Percentiles rank a stretch among this genome's conserved stretches.
phyloP scores from a whole-genome alignment of 2,888 invertebrate genomes.

The Lordiphosa andalusiaca region DNA sequence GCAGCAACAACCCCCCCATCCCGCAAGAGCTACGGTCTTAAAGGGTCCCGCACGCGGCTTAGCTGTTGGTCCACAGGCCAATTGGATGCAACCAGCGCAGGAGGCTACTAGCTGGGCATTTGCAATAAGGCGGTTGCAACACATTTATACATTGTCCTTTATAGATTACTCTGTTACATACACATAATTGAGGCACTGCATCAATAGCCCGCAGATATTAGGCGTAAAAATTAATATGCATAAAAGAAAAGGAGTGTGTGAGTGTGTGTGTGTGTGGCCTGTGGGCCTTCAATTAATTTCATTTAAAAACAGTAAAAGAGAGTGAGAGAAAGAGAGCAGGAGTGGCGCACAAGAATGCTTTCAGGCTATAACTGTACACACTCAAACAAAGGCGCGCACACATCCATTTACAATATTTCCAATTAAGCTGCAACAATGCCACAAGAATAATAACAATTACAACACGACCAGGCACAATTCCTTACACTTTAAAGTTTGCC shows the following conservation, averaged over 20 bases:
- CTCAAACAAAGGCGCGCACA: constrained; percentile 28
- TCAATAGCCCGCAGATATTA: constrained; percentile 61
- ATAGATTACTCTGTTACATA: too few relatives aligned
- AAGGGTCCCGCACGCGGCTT: too few relatives aligned
- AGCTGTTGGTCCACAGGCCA: too few relatives aligned
- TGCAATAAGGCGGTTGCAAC: too few relatives aligned
- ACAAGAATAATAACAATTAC: constrained; percentile 71
- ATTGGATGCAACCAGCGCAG: too few relatives aligned
- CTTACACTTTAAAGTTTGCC: constrained; percentile 27
- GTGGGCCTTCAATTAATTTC: constrained; percentile 64
- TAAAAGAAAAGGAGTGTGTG: neutral
- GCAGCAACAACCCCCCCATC: too few relatives aligned
- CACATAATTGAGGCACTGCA: constrained; percentile 10
- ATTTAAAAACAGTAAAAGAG: constrained; percentile 37
- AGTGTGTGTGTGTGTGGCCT: constrained; percentile 17
- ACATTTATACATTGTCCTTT: too few relatives aligned
- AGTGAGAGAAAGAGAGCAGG: constrained; percentile 11
- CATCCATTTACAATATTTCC: constrained; percentile 66
- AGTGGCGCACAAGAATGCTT: constrained; percentile 50
- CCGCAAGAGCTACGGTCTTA: too few relatives aligned
- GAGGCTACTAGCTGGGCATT: too few relatives aligned
- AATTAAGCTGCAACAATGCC: constrained; percentile 71
- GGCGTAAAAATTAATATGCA: constrained; percentile 32
- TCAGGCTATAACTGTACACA: constrained; percentile 52
- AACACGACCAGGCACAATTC: constrained; percentile 34